phyloP scores from a whole-genome alignment of 2,113 vertebrate genomes.

The Rhegmatorhina hoffmannsi region DNA sequence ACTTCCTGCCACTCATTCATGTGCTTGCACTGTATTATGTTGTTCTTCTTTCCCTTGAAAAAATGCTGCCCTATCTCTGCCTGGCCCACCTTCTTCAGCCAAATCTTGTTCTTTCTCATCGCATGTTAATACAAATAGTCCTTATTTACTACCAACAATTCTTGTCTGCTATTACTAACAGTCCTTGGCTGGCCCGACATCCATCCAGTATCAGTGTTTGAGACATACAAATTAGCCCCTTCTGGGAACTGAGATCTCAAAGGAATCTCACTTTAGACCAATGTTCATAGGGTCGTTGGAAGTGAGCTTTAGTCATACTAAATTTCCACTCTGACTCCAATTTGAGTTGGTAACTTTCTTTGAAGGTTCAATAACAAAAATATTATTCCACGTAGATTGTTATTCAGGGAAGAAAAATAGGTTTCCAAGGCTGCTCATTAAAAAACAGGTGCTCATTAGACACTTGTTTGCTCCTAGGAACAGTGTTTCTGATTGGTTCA shows the following conservation, averaged over 20 bases:
- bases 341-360: background rate
- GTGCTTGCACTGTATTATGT: background rate
- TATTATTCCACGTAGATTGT: background rate
- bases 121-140: background rate
- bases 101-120: background rate
- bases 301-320: background rate
- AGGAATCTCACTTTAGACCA: background rate
- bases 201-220: background rate
- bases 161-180: background rate
- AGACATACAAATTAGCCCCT: background rate
- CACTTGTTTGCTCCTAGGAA: background rate
- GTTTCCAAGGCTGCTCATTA: background rate
- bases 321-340: background rate
- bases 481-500: background rate
- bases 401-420: background rate
- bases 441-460: background rate
- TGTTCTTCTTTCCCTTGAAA: background rate
- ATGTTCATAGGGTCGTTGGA: background rate
- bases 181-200: background rate
- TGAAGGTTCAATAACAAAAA: background rate
- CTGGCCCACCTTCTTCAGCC: background rate
- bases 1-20: background rate
- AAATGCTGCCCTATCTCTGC: background rate
- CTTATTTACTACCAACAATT: background rate
- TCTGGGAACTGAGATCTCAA: background rate